A percentile compares a stretch with the other conserved stretches of the same genome.
These are phyloP conservation scores for Tricholaema leucomelas DNA, from an alignment of 2,113 vertebrate genomes.

Conservation along the genomic window DNA sequence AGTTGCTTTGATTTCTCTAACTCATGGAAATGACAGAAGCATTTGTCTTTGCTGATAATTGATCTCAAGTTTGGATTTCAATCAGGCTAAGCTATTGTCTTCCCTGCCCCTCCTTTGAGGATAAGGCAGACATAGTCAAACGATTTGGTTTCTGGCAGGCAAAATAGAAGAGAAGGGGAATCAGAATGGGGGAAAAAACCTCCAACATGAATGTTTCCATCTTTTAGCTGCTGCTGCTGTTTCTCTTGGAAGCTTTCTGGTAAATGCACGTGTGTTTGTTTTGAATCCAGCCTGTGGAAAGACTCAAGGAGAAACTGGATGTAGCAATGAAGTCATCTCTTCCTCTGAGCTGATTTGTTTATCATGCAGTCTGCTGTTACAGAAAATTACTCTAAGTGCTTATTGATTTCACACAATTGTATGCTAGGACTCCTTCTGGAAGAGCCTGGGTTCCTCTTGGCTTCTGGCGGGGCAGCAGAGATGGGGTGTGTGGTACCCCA, in stretches of 20 bases:
- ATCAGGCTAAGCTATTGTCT: background rate
- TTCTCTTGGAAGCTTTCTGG: background rate
- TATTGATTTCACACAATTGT: constrained; percentile 13
- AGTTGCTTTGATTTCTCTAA: constrained; percentile 38
- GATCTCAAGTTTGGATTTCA: background rate
- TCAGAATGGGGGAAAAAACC: background rate
- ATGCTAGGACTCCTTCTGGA: background rate
- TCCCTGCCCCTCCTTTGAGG: background rate
- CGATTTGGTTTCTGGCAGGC: background rate
- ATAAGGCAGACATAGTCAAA: background rate
- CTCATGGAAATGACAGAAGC: background rate
- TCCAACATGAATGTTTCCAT: background rate
- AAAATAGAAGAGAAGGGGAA: background rate
- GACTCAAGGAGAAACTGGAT: background rate
- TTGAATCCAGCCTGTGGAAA: background rate
- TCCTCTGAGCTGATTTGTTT: constrained; percentile 4
- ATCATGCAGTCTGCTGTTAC: background rate
- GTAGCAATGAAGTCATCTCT: background rate
- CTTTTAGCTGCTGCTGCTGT: background rate
- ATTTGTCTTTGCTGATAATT: constrained; percentile 20
- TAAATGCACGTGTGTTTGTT: background rate
- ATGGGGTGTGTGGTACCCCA: accelerated
- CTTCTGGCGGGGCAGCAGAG: background rate
- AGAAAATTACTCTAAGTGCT: constrained; percentile 17
- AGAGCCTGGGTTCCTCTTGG: background rate